phyloP scores from a whole-genome alignment of 2,113 vertebrate genomes.

The Ciconia stormi region DNA sequence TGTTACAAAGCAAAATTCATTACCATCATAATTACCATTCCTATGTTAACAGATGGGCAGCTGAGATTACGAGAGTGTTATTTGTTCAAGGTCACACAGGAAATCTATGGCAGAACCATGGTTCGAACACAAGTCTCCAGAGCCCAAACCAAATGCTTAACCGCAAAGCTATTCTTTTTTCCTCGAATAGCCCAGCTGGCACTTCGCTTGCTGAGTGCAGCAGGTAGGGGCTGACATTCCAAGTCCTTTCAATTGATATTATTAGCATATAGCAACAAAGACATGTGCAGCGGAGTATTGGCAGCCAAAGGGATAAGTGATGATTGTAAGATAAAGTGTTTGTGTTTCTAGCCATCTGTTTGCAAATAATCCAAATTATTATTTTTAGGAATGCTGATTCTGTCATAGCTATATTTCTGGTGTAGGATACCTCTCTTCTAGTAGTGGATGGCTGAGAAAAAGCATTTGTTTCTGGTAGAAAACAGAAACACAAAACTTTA shows the following conservation, averaged over 20 bases:
- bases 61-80: neutral
- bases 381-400: constrained; percentile 18
- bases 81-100: constrained; percentile 21
- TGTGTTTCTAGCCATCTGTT: constrained; percentile 56
- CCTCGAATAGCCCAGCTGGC: neutral
- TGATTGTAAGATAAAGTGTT: constrained; percentile 38
- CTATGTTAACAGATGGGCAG: constrained; percentile 38
- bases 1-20: neutral
- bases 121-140: neutral
- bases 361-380: constrained; percentile 57
- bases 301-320: constrained; percentile 55
- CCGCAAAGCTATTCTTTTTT: neutral
- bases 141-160: neutral
- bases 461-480: neutral
- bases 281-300: neutral
- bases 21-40: neutral
- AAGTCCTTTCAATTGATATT: constrained; percentile 2
- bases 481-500: neutral
- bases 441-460: neutral
- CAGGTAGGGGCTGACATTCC: constrained; percentile 49
- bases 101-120: neutral
- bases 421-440: neutral
- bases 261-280: constrained; percentile 35
- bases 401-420: neutral
- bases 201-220: neutral